Base-by-base conservation (phyloP, 37 sponge, comb jelly and placozoan species). In the Cladorhizidae sp. region DNA sequence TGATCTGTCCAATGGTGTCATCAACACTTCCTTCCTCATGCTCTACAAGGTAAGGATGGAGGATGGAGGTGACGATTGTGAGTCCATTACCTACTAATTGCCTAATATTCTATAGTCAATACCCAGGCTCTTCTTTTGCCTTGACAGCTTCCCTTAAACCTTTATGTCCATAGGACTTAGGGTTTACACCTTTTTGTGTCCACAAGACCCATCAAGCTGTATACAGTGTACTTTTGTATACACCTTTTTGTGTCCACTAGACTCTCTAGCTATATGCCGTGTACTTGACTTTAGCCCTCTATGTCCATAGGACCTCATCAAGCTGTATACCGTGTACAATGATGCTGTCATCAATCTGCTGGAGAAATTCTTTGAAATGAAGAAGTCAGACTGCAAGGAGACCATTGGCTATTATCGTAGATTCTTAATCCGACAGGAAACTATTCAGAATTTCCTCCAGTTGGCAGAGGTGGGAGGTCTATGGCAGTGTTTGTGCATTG, bases 321-420 rank as follows among this genome's bases (percentile, higher is more conserved):
- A 87, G 73, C 81, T 95, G 32, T 95, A 85, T 40, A 36, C 87
- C n/a, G 76, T 62, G 21, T 95, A 95, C 70, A 95, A 95, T 70
- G 93, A 95, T 71, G 86, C 64, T 20, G 57, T 95, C 40, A 93
- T 92, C 33, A 94, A 90, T 61, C 59, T 94, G 5, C 70, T 94
- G 28, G 94, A 88, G 64, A 84, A 86, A 49, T 96, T 88, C 51
- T 96, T 91, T 83, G 97, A 96, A 49, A 85, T 93, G 92, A 93
- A 90, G 87, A 93, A 91, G 75, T 35, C 74, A 26, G 89, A 93
- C 32, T 87, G 88, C n/a, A 83, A 81, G 43, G 97, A 96, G 55
- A 80, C 82, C 25, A 70, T 96, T 3, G 93, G 85, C 14, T 41
- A 69, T 17, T 96, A 96, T 80, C 73, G 83, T 32, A 90, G 79